Evolutionary conservation across 2,797 vertebrate species (phyloP).

Genomic region (Dicrostonyx torquatus): DNA sequence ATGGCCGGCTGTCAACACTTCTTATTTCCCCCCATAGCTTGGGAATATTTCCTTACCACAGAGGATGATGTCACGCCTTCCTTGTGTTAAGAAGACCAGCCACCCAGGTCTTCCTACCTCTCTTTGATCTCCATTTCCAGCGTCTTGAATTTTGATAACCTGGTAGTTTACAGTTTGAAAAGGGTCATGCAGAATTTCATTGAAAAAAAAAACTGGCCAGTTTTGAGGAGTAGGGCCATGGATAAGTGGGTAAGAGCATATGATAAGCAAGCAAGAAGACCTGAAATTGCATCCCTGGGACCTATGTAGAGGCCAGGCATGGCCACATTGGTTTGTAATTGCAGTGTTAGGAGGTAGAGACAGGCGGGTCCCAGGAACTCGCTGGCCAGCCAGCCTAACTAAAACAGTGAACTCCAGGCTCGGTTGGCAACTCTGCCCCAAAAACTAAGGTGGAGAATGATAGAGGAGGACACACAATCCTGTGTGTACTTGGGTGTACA

Average conservation of each 20-base stretch:
- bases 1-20: not conserved
- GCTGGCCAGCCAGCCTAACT: too few species aligned
- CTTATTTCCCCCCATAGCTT: fast-evolving
- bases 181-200: not conserved
- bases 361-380: not conserved
- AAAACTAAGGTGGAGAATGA: not conserved
- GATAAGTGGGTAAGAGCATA: too few species aligned
- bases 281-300: not conserved
- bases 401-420: not conserved
- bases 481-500: not conserved
- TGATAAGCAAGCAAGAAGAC: not conserved
- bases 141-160: not conserved
- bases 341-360: not conserved
- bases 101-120: not conserved
- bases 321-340: not conserved
- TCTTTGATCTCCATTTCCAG: not conserved
- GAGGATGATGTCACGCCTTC: fast-evolving
- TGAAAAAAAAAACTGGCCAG: not conserved
- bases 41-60: not conserved
- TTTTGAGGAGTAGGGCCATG: not conserved
- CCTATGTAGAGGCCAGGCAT: not conserved
- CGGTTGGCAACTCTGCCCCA: not conserved
- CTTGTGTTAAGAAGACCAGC: not conserved
- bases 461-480: not conserved
- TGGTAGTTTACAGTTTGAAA: constrained; percentile 13